Evolutionary conservation across 2,797 vertebrate species (phyloP), one percentile per base, ranked within the genome.

Genomic region (Babyrousa celebensis): DNA sequence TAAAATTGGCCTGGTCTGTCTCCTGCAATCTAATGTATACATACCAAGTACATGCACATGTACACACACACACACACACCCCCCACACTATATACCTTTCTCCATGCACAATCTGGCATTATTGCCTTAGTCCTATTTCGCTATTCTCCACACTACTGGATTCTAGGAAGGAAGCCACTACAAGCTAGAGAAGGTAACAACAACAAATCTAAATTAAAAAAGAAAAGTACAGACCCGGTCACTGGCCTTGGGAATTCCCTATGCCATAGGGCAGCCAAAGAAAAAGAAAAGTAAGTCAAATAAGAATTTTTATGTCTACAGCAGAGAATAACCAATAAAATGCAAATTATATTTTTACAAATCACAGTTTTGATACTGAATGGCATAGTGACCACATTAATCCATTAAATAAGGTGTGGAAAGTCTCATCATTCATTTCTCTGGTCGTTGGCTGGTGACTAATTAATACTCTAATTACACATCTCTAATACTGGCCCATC

Each of bases 381-480:
- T 84, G 52, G 10, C 40, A 68, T 48, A 58, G 75, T 78, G 75
- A 74, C n/a, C 77, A 92, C 8, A 52, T 75, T 52, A 95, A 83
- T 83, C 68, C 74, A 87, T 92, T 68, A 85, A 71, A 92, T 79
- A 93, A 86, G 12, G 52, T 93, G 14, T 65, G 12, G 23, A 60
- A 90, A 95, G 63, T 56, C 20, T 87, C 58, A 83, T 68, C 32
- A 80, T 88, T 85, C 32, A 79, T 67, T 15, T 92, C 72, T 52
- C 43, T 54, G n/a, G 27, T 87, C 75, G 72, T 95, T 84, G 86
- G 23, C 36, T 91, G 21, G 17, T 92, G 58, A 83, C 68, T 90
- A 93, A 94, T 94, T 94, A 85, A 79, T 68, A 94, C 8, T 74
- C 29, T 87, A 83, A 74, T 90, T 79, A 65, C 29, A 79, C 56